Evolutionary conservation across 2,888 invertebrate genomes (phyloP), one percentile per base, ranked within the genome.

Genomic region (Leptopterna dolabrata): DNA sequence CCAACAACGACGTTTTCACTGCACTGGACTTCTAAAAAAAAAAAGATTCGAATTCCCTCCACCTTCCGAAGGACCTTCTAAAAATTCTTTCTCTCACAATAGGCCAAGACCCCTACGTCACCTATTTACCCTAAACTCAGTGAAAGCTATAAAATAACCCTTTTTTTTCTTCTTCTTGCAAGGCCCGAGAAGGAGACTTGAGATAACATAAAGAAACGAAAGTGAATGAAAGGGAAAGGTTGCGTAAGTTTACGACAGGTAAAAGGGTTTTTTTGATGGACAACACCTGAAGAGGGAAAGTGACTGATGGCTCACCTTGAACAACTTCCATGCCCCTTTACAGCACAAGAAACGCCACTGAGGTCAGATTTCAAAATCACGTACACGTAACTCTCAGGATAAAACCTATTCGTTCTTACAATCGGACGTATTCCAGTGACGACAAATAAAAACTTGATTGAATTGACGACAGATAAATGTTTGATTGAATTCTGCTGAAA

Each of bases 241-340:
- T 85, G 55, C 85, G 85, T 47, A 85, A 85, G 85, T 85, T 78
- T 85, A 76, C 71, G 85, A 85, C 85, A 85, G 85, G 85, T 85
- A 83, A 83, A 83, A 43, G 63, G 73, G 85, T 71, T 85, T 81
- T n/a, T 78, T 71, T 85, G 85, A 85, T 73, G 85, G 85, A 63
- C 85, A 63, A 43, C 81, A 85, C 85, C 85, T 85, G 85, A 85
- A 47, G 41, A 73, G 55, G 55, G 81, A 81, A 81, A 81, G 81
- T 81, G 81, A 81, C 41, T 55, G 55, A 55, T 29, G 81, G 81
- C 19, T 55, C 29, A 55, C 81, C 81, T 81, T 81, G 81, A 81
- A 36, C 7, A 30, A 55, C 27, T 19, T 30, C 41, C 73, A 4
- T 63, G 13, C 24, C 9, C 11, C 24, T 19, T 51, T 63, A 63